Evolutionary conservation across 1,140 invertebrate genomes (phyloP).

Genomic region (Ostrea denselamellosa): DNA sequence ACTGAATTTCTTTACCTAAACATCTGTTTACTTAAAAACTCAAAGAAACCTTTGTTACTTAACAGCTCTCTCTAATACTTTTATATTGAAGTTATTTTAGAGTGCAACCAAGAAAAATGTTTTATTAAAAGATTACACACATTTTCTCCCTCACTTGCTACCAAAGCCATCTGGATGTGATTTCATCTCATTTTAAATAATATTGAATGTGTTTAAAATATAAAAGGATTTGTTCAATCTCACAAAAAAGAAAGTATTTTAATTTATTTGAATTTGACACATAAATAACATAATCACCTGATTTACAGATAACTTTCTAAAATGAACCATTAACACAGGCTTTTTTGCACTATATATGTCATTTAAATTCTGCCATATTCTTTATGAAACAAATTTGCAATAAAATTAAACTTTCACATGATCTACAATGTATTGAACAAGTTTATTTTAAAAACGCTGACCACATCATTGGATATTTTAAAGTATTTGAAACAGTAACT

Average conservation of each 20-base stretch:
- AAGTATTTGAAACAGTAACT: no score
- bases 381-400: no score
- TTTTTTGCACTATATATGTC: no score
- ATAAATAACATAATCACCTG: not conserved
- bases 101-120: not conserved
- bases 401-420: no score
- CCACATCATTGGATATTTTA: no score
- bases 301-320: not conserved
- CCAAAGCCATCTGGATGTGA: not conserved
- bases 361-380: no score
- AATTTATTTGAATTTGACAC: not conserved
- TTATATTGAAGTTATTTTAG: not conserved
- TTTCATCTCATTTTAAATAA: not conserved
- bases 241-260: not conserved
- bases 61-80: slow-evolving; percentile 7
- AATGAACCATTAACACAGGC: not conserved
- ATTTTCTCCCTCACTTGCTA: slow-evolving; percentile 1
- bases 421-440: no score
- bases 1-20: no score
- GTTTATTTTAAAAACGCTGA: no score
- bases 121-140: not conserved
- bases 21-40: not conserved
- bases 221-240: not conserved
- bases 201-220: not conserved
- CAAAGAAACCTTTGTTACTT: not conserved